These are phyloP conservation scores for Caenorhabditis inopinata DNA, from an alignment of 1,140 invertebrate species.

Conservation along the genomic window DNA sequence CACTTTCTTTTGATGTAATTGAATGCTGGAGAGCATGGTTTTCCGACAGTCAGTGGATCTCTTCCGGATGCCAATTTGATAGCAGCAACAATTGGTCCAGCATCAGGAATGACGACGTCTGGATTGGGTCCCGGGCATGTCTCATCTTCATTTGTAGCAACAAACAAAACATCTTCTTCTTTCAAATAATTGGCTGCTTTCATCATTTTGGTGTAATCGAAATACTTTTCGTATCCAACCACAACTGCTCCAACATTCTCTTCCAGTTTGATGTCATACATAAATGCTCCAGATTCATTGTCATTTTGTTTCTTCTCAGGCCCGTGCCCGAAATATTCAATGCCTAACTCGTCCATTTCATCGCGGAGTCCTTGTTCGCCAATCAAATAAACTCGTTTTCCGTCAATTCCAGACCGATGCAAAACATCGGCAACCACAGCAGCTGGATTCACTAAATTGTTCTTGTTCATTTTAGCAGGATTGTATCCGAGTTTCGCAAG, in stretches of 20 bases:
- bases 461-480: conserved; percentile 12
- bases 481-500: conserved; percentile 56
- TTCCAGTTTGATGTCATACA: conserved; percentile 64
- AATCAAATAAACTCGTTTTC: conserved; percentile 62
- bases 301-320: conserved; percentile 48
- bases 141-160: conserved; percentile 91
- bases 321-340: conserved; percentile 66
- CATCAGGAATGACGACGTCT: conserved; percentile 70
- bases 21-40: conserved; percentile 74
- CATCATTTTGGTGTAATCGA: conserved; percentile 85
- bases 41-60: conserved; percentile 82
- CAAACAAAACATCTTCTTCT: conserved; percentile 75
- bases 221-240: conserved; percentile 87
- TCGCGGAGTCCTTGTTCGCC: conserved; percentile 66
- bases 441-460: conserved; percentile 59
- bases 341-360: conserved; percentile 64
- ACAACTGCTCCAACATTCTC: conserved; percentile 81
- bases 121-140: conserved; percentile 71
- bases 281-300: conserved; percentile 50
- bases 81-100: conserved; percentile 76
- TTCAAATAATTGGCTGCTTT: conserved; percentile 82
- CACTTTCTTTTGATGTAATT: conserved; percentile 68
- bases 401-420: conserved; percentile 47
- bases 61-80: conserved; percentile 79
- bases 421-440: conserved; percentile 60